Base-by-base conservation (phyloP, 2,888 invertebrate genomes). In the Ormyrus labotus region DNA sequence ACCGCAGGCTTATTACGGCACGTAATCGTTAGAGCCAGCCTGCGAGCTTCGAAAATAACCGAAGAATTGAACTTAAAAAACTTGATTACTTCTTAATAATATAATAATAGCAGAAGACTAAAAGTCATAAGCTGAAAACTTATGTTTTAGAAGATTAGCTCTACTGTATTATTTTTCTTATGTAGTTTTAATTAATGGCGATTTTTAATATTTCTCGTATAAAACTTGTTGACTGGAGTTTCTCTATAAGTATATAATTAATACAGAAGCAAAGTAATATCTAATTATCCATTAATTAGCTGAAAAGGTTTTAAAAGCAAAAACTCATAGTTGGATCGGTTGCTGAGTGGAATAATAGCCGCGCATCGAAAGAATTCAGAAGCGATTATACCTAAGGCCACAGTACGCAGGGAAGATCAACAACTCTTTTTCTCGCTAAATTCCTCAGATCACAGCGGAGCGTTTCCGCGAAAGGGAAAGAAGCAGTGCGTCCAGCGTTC, bases 1-100 rank as follows among this genome's bases (percentile, higher is more conserved):
- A 58, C 69, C 76, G n/a, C 69, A 48, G 53, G 61, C 78, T 82
- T 82, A 78, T 82, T 81, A 53, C 34, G 70, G 70, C 72, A 74
- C 74, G 71, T 78, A 74, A 71, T 81, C 82, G 70, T 78, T 74
- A 81, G 47, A 78, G 45, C 6, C 53, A 19, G 68, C 50, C 53
- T 19, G 61, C 58, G 64, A 73, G 58, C 74, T 70, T 82, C 69
- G 65, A 13, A 69, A 68, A 69, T 80, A 77, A 69, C 72, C 57
- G 64, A 81, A 72, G 67, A 70, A 81, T 81, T 65, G 73, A n/a
- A 53, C 58, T n/a, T 68, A 51, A 79, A 74, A 78, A 80, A 50
- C 60, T 80, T 61, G 51, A 79, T 73, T 69, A 69, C 73, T 73
- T 55, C 77, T 58, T 77, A 77, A 80, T 80, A 70, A 13, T 67